These are phyloP conservation scores for Ganaspis brasiliensis DNA, from an alignment of 2,888 invertebrate species.

Conservation along the genomic window DNA sequence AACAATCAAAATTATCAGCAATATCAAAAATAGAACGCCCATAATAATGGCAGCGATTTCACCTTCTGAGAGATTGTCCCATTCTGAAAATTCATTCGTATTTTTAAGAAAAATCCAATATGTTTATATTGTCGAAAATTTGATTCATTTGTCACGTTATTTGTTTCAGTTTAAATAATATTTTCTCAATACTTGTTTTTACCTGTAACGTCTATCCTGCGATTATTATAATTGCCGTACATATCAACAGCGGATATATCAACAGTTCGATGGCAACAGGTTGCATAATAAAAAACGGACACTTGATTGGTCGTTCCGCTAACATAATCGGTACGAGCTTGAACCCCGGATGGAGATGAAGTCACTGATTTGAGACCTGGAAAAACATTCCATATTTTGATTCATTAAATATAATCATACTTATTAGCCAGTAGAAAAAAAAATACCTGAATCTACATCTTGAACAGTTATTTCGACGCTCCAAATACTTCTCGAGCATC, in stretches of 20 bases:
- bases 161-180: too few relatives aligned
- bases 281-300: conserved; percentile 86
- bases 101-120: too few relatives aligned
- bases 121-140: conserved; percentile 72
- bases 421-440: conserved; percentile 16
- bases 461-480: conserved; percentile 83
- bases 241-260: conserved; percentile 87
- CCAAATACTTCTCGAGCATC: conserved; percentile 87
- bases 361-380: conserved; percentile 74
- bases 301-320: conserved; percentile 87
- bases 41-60: conserved; percentile 88
- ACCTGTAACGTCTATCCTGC: conserved; percentile 84
- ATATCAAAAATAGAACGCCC: conserved; percentile 85
- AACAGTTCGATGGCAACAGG: conserved; percentile 88
- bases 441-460: conserved; percentile 63
- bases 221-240: conserved; percentile 85
- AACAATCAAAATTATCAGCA: conserved; percentile 84
- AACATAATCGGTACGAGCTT: conserved; percentile 84
- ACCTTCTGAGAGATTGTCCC: conserved; percentile 80
- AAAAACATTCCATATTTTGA: neutral
- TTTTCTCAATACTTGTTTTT: too few relatives aligned
- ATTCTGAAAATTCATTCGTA: conserved; percentile 76
- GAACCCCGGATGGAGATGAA: conserved; percentile 82
- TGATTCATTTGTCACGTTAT: neutral
- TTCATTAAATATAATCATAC: neutral